Percentiles rank a stretch among this genome's conserved stretches.
phyloP scores from a whole-genome alignment of 2,797 vertebrate genomes.

The Rhynchotus rufescens region DNA sequence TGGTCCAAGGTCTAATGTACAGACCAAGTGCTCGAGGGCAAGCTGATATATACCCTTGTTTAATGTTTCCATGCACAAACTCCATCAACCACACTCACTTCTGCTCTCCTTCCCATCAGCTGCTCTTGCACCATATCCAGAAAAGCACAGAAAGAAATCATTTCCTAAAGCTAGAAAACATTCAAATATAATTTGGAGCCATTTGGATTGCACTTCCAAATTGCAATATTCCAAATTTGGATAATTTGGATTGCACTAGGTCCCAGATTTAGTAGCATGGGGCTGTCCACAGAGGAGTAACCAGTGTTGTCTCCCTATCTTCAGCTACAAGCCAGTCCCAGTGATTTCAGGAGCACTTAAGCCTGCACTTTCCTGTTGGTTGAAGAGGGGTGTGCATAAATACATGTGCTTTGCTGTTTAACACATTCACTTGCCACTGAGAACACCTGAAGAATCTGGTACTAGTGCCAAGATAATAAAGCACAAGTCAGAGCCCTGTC shows the following conservation, averaged over 20 bases:
- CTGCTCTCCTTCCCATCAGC: neutral
- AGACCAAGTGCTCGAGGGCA: fast-evolving
- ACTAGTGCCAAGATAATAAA: neutral
- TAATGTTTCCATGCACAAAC: fast-evolving
- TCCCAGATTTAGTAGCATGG: neutral
- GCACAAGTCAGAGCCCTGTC: neutral
- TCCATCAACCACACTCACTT: fast-evolving
- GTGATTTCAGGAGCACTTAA: slow-evolving; percentile 20
- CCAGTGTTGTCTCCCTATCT: neutral
- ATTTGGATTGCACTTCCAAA: too few species aligned
- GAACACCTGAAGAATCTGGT: neutral
- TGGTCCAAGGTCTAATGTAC: neutral
- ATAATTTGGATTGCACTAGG: neutral
- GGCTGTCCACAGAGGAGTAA: neutral
- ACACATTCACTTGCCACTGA: slow-evolving; percentile 17
- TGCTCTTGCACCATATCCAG: fast-evolving
- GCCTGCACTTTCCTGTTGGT: neutral
- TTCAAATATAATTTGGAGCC: neutral
- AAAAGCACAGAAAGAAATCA: fast-evolving
- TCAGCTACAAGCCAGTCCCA: neutral
- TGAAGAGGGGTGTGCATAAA: neutral
- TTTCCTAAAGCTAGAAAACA: neutral
- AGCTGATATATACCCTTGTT: neutral
- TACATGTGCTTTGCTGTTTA: neutral
- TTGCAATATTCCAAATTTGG: too few species aligned